Base-by-base conservation (phyloP, 2,113 vertebrate species). In the Thinocorus orbignyianus region DNA sequence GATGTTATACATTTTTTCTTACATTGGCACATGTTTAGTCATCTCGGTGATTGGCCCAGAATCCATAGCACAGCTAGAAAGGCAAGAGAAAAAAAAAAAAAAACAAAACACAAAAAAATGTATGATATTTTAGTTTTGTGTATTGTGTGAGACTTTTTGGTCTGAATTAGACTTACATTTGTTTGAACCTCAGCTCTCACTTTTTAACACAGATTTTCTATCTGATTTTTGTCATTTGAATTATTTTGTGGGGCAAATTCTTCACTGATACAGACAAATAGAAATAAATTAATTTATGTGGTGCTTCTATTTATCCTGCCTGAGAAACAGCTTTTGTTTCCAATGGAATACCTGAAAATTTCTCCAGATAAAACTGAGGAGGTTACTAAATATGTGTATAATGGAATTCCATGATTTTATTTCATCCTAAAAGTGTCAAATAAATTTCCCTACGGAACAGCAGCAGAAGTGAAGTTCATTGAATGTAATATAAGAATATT, bases 71-170 rank as follows among this genome's bases (percentile, higher is more conserved):
- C 11, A 88, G 17, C 23, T 52, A 62, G n/a, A 62, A 91, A 88
- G 9, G 6, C 10, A 65, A 25, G 26, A 25, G 79, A 64, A 58
- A 64, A 2, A 2, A 0, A 1, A n/a, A 82, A 64, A 58, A 64
- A 2, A 2, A 0, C 2, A n/a, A n/a, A n/a, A n/a, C 2, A 41
- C n/a, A 31, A 13, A 35, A 24, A 65, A 4, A 5, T 55, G n/a
- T 7, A 46, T 12, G 4, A 51, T 54, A 17, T 74, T 86, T 25
- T 52, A 49, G 10, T 68, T 71, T 82, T 68, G 19, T 42, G 2
- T 51, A 31, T 60, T 54, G 3, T 49, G 26, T 68, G 9, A 58
- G 4, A 3, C 14, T 85, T 90, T 90, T 88, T 46, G 13, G 3
- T 33, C 51, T 73, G 41, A 70, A 62, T 61, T 65, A 81, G n/a